These are phyloP conservation scores for Meriones unguiculatus DNA, from an alignment of 2,113 vertebrate genomes.

Conservation along the genomic window DNA sequence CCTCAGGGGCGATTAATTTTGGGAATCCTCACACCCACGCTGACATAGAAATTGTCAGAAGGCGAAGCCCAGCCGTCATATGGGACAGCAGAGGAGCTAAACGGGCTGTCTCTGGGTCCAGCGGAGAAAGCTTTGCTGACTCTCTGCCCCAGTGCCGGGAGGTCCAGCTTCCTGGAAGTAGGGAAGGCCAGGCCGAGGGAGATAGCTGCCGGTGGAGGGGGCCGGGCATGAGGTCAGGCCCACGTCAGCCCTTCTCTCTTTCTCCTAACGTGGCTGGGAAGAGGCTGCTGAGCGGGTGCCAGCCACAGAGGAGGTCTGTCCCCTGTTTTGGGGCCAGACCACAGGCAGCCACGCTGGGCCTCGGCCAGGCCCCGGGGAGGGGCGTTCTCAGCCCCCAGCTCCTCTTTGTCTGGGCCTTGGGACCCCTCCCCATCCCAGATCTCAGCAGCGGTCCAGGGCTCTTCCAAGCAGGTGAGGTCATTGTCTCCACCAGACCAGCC, in stretches of 20 bases:
- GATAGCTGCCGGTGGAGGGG: neutral
- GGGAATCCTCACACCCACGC: neutral
- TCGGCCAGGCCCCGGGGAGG: conserved; percentile 64
- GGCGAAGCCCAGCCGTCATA: neutral
- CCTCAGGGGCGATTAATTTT: neutral
- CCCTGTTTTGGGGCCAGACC: conserved; percentile 76
- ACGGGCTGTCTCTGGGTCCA: neutral
- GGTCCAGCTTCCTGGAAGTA: conserved; percentile 64
- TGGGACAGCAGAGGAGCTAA: neutral
- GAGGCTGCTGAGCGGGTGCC: conserved; percentile 72
- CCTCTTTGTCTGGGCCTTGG: conserved; percentile 60
- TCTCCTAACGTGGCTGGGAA: conserved; percentile 59
- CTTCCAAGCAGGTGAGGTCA: conserved; percentile 82
- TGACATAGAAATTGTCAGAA: neutral
- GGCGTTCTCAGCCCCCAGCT: conserved; percentile 65
- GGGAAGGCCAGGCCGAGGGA: conserved; percentile 35
- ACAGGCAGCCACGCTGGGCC: conserved; percentile 75
- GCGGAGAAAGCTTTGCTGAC: neutral
- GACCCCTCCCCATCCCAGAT: conserved; percentile 80
- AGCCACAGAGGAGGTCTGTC: conserved; percentile 81
- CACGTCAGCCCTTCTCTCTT: conserved; percentile 72
- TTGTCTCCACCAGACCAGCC: conserved; percentile 74
- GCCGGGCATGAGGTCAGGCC: conserved; percentile 69
- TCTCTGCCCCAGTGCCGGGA: neutral
- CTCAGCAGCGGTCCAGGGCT: conserved; percentile 59